Evolutionary conservation across 1,140 invertebrate species (phyloP).

Genomic region (Pseudomyrmex gracilis): DNA sequence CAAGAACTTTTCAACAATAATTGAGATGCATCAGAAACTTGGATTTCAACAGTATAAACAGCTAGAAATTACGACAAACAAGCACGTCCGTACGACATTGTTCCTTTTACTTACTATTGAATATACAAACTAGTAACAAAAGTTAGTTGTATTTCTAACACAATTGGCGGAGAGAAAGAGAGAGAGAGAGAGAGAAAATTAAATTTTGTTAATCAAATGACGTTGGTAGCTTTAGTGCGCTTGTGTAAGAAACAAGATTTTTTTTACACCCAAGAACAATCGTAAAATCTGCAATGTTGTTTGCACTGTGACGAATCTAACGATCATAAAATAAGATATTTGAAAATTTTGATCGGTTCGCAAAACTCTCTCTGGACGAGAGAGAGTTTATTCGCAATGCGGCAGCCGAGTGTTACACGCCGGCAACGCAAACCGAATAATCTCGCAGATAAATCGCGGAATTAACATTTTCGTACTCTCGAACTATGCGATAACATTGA

Average conservation of each 20-base stretch:
- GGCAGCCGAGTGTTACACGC: neutral
- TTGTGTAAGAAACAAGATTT: neutral
- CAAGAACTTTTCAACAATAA: neutral
- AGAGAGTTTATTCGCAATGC: neutral
- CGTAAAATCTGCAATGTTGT: neutral
- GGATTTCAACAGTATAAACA: neutral
- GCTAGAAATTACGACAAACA: neutral
- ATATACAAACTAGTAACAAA: too few species aligned
- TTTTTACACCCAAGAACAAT: neutral
- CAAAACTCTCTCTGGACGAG: neutral
- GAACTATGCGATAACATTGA: slow-evolving; percentile 45
- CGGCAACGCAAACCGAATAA: slow-evolving; percentile 8
- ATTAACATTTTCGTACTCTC: slow-evolving; percentile 27
- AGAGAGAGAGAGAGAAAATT: too few species aligned
- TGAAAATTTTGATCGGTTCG: neutral
- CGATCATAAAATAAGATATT: neutral
- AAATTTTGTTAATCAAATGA: too few species aligned
- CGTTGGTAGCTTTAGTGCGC: neutral
- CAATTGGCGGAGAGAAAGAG: too few species aligned
- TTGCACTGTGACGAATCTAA: too few species aligned
- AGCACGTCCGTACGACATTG: too few species aligned
- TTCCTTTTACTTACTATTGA: too few species aligned
- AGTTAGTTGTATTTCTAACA: too few species aligned
- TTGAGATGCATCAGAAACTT: neutral
- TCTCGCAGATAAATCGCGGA: slow-evolving; percentile 8